Base-by-base conservation (phyloP, 2,113 vertebrate genomes). In the Dicaeum eximium region DNA sequence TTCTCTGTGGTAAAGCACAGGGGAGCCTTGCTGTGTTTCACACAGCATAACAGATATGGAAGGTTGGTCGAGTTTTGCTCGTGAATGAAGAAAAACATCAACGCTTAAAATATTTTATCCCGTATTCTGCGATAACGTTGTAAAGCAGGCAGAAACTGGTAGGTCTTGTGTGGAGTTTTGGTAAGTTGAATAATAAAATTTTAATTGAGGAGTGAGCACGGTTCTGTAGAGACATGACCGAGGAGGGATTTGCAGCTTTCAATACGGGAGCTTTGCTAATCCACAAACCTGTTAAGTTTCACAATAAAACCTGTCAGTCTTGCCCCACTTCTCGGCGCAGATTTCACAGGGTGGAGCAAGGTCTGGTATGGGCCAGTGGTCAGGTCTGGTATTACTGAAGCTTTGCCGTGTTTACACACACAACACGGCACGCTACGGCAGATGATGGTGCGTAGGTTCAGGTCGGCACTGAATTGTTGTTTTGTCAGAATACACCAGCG, bases 231-330 rank as follows among this genome's bases (percentile, higher is more conserved):
- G 74, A 61, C 84, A 42, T 13, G 78, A 74, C 50, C 9, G 14
- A 35, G 47, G 82, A 88, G 31, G 58, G 82, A 65, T 95, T 96
- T 90, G 67, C 58, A 93, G 81, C 90, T 73, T 92, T 90, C 96
- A 65, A 0, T 67, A 31, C 17, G 74, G 79, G 82, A 61, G 81
- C 56, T 53, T 69, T 93, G 53, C 66, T 93, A 92, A 87, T 96
- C 90, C 81, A 79, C 81, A 72, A 93, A 93, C 79, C 56, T 93
- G 80, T 72, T 56, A 85, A 62, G 58, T 96, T 95, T 96, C 95
- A 92, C 90, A 95, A 94, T 88, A 92, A 88, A 91, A 90, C 95
- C 87, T 84, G 90, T 85, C 91, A 83, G 94, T 88, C 93, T 95
- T 42, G 94, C 58, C 88, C 82, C 27, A 4, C 51, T 86, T 94